Evolutionary conservation across 2,797 vertebrate genomes (phyloP), one percentile per base, ranked within the genome.

Genomic region (Phyllotis vaccarum): DNA sequence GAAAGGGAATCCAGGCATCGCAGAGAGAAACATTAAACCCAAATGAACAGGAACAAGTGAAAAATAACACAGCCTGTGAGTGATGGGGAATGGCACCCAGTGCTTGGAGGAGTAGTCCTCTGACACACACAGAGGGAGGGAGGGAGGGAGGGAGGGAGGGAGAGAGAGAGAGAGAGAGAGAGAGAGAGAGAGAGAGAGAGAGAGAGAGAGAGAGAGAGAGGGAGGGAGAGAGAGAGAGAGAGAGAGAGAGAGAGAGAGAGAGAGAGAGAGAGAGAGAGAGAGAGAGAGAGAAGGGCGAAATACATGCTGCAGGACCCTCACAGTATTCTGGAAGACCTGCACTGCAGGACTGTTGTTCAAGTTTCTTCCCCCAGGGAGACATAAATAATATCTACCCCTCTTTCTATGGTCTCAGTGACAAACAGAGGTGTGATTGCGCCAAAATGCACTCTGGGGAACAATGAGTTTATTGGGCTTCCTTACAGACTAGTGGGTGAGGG

Each of bases 381-480:
- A 78, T 79, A 34, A 79, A 52, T 31, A 79, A 34, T 79, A 31
- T 79, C 76, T 54, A 52, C 49, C 49, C 76, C 49, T 79, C 31
- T n/a, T 79, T 8, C 49, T 54, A 79, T 0, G 3, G 49, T n/a
- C 49, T 22, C 43, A 6, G 34, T 49, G 82, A 86, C 82, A 86
- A 68, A 68, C 43, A 68, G 78, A 56, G 62, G 62, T 52, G 52
- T 52, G 64, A 49, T 52, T 70, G 34, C 11, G n/a, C 31, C 62
- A 68, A 66, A 85, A 68, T 52, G 43, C 82, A 66, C 82, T 86
- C 82, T 86, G 82, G 46, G 31, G 64, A 52, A 74, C 46, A 68
- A 52, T 52, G 60, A 49, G 34, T 86, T 43, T 62, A 86, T 52
- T 86, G 62, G 82, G 62, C 82, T 86, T 86, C 62, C 46, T 86